Conservation (phyloP, 2,888 invertebrate genomes). For the Uloborus plumipes region DNA sequence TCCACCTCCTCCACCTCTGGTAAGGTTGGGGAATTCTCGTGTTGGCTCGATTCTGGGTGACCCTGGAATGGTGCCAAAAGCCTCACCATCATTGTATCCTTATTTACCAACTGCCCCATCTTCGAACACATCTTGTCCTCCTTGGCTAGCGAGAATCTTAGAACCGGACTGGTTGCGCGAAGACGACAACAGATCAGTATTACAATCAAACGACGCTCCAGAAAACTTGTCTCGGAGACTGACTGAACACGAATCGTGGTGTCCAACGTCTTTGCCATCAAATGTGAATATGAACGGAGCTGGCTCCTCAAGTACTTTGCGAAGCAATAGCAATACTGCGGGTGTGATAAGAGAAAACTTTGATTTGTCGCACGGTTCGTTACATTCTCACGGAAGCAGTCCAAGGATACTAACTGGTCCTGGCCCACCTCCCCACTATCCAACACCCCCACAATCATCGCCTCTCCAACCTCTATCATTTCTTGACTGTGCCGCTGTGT, state of each 20-base stretch:
- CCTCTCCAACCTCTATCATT: conserved; percentile 60
- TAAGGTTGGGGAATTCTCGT: conserved; percentile 38
- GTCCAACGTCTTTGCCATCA: conserved; percentile 35
- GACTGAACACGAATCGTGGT: conserved; percentile 41
- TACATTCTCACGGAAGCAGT: conserved; percentile 52
- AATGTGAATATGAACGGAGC: conserved; percentile 41
- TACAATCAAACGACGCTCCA: conserved; percentile 35
- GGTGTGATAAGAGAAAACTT: conserved; percentile 38
- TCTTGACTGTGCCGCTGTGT: conserved; percentile 38
- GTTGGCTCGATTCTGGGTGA: conserved; percentile 23
- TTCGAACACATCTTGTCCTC: conserved; percentile 33
- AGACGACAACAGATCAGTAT: conserved; percentile 31
- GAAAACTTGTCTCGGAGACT: conserved; percentile 45
- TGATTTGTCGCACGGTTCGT: conserved; percentile 22
- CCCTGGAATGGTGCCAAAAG: conserved; percentile 47
- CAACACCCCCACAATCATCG: conserved; percentile 64
- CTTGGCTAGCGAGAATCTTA: conserved; percentile 51
- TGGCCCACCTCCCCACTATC: conserved; percentile 63
- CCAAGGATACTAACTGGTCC: conserved; percentile 45
- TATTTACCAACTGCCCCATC: conserved; percentile 36
- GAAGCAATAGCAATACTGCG: conserved; percentile 23
- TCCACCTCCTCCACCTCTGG: conserved; percentile 61
- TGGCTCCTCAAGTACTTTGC: conserved; percentile 37
- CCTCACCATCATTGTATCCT: conserved; percentile 49
- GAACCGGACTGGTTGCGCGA: conserved; percentile 49